Base-by-base conservation (phyloP, 1,140 invertebrate genomes). In the Scaptomyza pallida region DNA sequence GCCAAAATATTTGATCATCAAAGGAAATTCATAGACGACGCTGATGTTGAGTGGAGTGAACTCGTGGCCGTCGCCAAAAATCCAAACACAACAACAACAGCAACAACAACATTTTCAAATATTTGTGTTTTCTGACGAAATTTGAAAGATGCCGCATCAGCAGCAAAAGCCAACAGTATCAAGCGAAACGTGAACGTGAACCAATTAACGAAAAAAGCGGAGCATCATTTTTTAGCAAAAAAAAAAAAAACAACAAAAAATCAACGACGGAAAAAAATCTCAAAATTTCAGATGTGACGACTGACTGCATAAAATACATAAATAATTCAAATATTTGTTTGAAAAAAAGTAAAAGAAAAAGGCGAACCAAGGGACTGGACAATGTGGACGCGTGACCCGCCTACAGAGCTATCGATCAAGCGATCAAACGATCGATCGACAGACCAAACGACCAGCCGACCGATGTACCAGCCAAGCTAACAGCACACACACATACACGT, bases 381-480 rank as follows among this genome's bases (percentile, higher is more conserved):
- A 74, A 74, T 43, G 59, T 74, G 71, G 71, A 86, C 80, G 77
- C 81, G 81, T 86, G 80, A 86, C 80, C 64, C 79, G 82, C 81
- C 77, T 86, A 75, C 85, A 73, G 70, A 85, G 80, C 73, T 83
- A 81, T 80, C 75, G 74, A 83, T 83, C 76, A 83, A 82, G 57
- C 71, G 75, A 67, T 79, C 75, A 48, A 67, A 45, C 48, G 19
- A 59, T 41, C 59, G 59, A 63, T 68, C 73, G 40, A 62, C 33
- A 41, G 43, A 65, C 44, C 43, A 9, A 55, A 12, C 51, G 43
- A 57, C 23, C 55, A 23, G 17, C 65, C 65, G 19, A 19, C 23
- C 56, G 55, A 51, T 51, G 48, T 59, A 71, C 56, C 70, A 69
- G 55, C 41, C 61, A 56, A 65, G 48, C 60, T 60, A 71, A 68